Conservation (phyloP, 2,797 vertebrate species). For the Pseudochromis fuscus region DNA sequence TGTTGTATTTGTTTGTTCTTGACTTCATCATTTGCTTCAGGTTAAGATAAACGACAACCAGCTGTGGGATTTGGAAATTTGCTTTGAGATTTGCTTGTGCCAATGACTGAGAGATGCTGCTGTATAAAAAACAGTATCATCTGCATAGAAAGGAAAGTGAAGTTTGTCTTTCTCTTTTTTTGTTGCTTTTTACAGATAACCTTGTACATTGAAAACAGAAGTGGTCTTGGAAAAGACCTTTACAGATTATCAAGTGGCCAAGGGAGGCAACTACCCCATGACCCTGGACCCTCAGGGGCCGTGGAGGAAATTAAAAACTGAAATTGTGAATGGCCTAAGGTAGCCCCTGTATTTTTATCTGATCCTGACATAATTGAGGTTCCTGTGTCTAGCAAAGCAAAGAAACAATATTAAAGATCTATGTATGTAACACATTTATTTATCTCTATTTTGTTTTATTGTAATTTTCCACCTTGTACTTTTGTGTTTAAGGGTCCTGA, state of each 20-base stretch:
- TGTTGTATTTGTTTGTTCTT: background rate
- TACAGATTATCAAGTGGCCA: background rate
- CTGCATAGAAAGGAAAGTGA: too few species aligned
- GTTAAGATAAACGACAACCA: background rate
- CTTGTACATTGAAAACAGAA: background rate
- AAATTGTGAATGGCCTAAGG: background rate
- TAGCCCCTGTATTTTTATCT: background rate
- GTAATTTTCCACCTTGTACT: background rate
- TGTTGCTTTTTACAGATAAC: too few species aligned
- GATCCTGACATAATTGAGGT: background rate
- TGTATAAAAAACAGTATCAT: too few species aligned
- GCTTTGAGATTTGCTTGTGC: background rate
- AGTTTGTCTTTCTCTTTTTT: too few species aligned
- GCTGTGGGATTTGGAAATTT: background rate
- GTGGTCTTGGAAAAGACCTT: background rate
- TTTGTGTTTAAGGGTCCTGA: slow-evolving; percentile 3
- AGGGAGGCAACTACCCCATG: background rate
- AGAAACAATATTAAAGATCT: too few species aligned
- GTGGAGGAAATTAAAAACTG: slow-evolving; percentile 21
- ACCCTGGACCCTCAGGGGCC: background rate
- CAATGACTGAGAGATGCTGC: background rate
- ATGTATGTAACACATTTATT: background rate
- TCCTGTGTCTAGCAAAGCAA: too few species aligned
- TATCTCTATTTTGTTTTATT: background rate
- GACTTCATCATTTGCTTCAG: background rate